Conservation (phyloP, 2,797 vertebrate species). For the Hippoglossus hippoglossus region DNA sequence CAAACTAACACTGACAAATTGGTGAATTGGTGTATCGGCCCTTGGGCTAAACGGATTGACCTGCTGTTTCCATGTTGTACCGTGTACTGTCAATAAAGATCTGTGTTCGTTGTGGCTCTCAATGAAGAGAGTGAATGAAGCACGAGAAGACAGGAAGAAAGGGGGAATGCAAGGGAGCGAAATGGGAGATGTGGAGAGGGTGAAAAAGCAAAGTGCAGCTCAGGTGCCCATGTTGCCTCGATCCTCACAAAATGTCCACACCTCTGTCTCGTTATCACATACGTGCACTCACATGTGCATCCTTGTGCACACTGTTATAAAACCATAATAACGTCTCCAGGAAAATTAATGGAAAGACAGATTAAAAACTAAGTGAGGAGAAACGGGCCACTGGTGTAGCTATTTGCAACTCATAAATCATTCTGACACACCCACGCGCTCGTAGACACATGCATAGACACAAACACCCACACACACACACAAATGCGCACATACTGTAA, state of each 20-base stretch:
- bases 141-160: slow-evolving; percentile 36
- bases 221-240: slow-evolving; percentile 46
- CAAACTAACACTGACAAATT: slow-evolving; percentile 88
- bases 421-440: slow-evolving; percentile 83
- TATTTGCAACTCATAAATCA: slow-evolving; percentile 86
- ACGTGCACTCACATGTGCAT: slow-evolving; percentile 73
- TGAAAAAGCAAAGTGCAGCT: slow-evolving; percentile 33
- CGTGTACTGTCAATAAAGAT: slow-evolving; percentile 86
- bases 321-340: slow-evolving; percentile 84
- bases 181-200: slow-evolving; percentile 28
- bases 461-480: slow-evolving; percentile 38
- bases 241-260: slow-evolving; percentile 69
- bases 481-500: slow-evolving; percentile 78
- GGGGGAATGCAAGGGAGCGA: slow-evolving; percentile 27
- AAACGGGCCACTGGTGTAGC: slow-evolving; percentile 87
- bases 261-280: slow-evolving; percentile 73
- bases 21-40: slow-evolving; percentile 87
- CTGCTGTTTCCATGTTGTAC: slow-evolving; percentile 85
- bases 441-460: slow-evolving; percentile 71
- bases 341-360: slow-evolving; percentile 89
- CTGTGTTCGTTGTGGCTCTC: slow-evolving; percentile 80
- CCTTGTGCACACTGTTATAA: slow-evolving; percentile 78
- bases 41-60: slow-evolving; percentile 87
- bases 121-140: slow-evolving; percentile 76
- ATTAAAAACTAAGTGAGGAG: slow-evolving; percentile 91